Percentiles rank a stretch among this genome's conserved stretches.
Conservation (phyloP, 2,888 invertebrate genomes). For the Uropetala carovei region DNA sequence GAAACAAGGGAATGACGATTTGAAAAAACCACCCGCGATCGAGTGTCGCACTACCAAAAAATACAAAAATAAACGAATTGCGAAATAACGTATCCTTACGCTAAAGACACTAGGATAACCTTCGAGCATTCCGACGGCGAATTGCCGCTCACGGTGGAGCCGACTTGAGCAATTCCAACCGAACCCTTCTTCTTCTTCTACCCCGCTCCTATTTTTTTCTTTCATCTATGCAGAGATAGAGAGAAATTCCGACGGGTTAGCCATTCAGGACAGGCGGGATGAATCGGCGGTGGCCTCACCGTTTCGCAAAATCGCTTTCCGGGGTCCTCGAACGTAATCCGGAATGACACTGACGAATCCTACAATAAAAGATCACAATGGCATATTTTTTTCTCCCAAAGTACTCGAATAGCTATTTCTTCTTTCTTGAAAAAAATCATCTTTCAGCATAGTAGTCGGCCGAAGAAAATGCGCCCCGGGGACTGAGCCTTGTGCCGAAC, state of each 20-base stretch:
- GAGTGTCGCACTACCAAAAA: background rate
- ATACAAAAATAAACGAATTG: slow-evolving; percentile 36
- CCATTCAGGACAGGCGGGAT: slow-evolving; percentile 38
- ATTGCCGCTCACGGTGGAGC: slow-evolving; percentile 30
- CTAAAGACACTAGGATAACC: background rate
- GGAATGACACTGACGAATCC: slow-evolving; percentile 19
- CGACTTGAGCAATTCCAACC: slow-evolving; percentile 58
- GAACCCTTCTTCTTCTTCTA: background rate
- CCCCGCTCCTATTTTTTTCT: too few species aligned
- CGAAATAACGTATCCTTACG: background rate
- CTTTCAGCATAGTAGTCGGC: too few species aligned
- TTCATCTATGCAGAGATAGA: background rate
- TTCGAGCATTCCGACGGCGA: slow-evolving; percentile 29
- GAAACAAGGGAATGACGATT: background rate
- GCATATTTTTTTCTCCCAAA: background rate
- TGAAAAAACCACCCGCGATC: slow-evolving; percentile 10
- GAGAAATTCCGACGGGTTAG: background rate
- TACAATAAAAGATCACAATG: slow-evolving; percentile 59
- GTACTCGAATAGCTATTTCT: background rate
- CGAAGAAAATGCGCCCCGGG: too few species aligned
- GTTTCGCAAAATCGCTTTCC: slow-evolving; percentile 15
- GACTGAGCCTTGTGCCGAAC: too few species aligned
- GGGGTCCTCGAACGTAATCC: slow-evolving; percentile 42
- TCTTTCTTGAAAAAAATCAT: too few species aligned
- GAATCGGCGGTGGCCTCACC: slow-evolving; percentile 37